Evolutionary conservation across 2,113 vertebrate genomes (phyloP).

Genomic region (Charina bottae): DNA sequence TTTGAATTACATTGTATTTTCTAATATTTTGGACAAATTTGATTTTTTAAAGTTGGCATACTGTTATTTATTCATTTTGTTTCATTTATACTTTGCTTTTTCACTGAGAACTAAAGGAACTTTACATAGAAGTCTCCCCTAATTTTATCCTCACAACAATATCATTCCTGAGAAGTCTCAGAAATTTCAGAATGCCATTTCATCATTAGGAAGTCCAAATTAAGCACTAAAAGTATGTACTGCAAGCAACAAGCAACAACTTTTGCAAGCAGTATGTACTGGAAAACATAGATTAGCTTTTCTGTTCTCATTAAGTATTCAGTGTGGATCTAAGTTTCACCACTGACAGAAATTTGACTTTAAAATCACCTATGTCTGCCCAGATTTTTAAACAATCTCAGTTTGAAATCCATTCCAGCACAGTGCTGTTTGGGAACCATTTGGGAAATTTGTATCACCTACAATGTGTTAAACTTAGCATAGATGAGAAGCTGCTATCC

Average conservation of each 20-base stretch:
- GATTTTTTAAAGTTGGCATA: too few species aligned
- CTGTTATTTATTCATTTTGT: too few species aligned
- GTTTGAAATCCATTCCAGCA: constrained; percentile 19
- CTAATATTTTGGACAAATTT: too few species aligned
- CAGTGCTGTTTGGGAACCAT: background rate
- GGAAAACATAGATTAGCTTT: background rate
- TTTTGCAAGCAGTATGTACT: constrained; percentile 7
- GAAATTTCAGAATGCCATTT: constrained; percentile 20
- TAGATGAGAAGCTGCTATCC: background rate
- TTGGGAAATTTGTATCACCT: constrained; percentile 5
- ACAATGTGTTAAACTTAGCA: background rate
- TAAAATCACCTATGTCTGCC: constrained; percentile 20
- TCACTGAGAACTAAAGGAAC: too few species aligned
- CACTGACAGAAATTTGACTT: constrained; percentile 6
- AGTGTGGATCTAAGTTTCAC: constrained; percentile 1
- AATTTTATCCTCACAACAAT: too few species aligned
- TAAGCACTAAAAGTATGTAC: background rate
- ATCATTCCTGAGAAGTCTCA: too few species aligned
- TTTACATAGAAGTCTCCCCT: too few species aligned
- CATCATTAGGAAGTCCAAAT: background rate
- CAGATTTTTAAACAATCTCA: constrained; percentile 32
- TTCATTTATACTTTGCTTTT: too few species aligned
- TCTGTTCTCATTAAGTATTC: background rate
- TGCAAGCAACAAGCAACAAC: too few species aligned
- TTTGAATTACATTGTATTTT: too few species aligned